phyloP scores from a whole-genome alignment of 2,888 invertebrate genomes.

The Charanyca ferruginea region DNA sequence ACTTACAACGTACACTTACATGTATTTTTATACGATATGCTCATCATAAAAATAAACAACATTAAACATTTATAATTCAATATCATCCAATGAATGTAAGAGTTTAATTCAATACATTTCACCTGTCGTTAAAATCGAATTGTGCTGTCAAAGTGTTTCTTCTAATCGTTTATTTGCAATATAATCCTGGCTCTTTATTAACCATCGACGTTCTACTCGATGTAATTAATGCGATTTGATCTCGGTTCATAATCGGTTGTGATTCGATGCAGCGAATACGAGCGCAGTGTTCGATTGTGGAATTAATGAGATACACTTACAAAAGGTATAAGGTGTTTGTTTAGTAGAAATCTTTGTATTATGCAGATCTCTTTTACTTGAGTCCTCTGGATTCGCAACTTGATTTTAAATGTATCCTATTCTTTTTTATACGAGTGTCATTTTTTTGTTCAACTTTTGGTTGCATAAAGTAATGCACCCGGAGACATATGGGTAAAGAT shows the following conservation, averaged over 20 bases:
- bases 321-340: background rate
- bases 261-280: constrained; percentile 40
- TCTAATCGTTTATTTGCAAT: constrained; percentile 53
- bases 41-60: constrained; percentile 46
- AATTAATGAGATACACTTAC: constrained; percentile 32
- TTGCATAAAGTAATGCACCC: no score
- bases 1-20: background rate
- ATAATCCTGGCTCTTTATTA: constrained; percentile 60
- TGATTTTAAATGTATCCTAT: no score
- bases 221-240: constrained; percentile 68
- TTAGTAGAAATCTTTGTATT: background rate
- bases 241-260: constrained; percentile 62
- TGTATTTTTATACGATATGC: background rate
- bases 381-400: no score
- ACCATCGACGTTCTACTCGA: constrained; percentile 63
- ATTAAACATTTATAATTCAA: constrained; percentile 39
- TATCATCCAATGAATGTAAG: constrained; percentile 44
- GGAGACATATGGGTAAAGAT: no score
- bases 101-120: constrained; percentile 61
- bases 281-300: constrained; percentile 35
- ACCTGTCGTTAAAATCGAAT: constrained; percentile 61
- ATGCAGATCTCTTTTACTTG: no score
- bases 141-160: constrained; percentile 61
- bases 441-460: no score
- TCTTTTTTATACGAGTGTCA: no score